Percentiles rank a stretch among this genome's conserved stretches.
Conservation (phyloP, 2,113 vertebrate genomes). For the Oxygymnocypris stewartii region DNA sequence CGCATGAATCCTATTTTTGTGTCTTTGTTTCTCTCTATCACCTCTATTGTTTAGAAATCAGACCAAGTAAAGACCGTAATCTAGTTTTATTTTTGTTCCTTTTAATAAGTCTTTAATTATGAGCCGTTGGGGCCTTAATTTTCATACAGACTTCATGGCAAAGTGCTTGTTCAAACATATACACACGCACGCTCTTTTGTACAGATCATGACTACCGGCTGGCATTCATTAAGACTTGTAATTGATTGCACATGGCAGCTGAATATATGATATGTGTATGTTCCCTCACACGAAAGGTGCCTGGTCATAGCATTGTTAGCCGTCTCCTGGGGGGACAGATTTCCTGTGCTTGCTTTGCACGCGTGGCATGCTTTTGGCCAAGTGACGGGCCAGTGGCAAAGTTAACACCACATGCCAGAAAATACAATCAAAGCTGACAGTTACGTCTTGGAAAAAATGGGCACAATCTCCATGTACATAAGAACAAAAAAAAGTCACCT, state of each 20-base stretch:
- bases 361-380: slow-evolving; percentile 75
- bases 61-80: slow-evolving; percentile 64
- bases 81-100: slow-evolving; percentile 63
- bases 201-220: slow-evolving; percentile 62
- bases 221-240: slow-evolving; percentile 78
- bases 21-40: background rate
- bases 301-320: slow-evolving; percentile 70
- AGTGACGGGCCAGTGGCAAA: slow-evolving; percentile 62
- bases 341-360: slow-evolving; percentile 75
- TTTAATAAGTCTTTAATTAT: slow-evolving; percentile 11
- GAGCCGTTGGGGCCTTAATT: slow-evolving; percentile 50
- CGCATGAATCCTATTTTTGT: background rate
- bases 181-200: background rate
- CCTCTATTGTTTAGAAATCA: slow-evolving; percentile 58
- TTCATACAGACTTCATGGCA: slow-evolving; percentile 63
- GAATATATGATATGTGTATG: slow-evolving; percentile 66
- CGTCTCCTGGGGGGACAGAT: slow-evolving; percentile 67
- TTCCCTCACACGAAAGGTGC: slow-evolving; percentile 75
- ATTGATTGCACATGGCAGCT: slow-evolving; percentile 81
- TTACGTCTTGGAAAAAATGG: slow-evolving; percentile 16
- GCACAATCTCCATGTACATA: background rate
- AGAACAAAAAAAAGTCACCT: background rate
- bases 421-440: slow-evolving; percentile 60
- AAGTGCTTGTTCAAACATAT: slow-evolving; percentile 15
- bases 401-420: slow-evolving; percentile 50